Evolutionary conservation across 1,140 invertebrate species (phyloP).

Genomic region (Drepana arcuata): DNA sequence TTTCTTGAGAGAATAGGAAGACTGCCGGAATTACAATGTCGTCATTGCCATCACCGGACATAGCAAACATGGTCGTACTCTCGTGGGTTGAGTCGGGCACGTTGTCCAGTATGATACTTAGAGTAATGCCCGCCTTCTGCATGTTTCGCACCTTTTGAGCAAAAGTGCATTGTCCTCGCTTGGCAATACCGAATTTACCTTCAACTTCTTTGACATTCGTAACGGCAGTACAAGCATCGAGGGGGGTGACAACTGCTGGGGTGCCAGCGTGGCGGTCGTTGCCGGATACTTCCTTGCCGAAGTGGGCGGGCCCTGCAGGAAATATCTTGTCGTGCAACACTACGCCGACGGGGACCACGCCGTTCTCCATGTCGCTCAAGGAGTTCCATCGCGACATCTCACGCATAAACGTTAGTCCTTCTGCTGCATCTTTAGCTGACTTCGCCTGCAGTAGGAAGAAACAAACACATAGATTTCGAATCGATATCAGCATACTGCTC

Average conservation of each 20-base stretch:
- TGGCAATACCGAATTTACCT: constrained; percentile 87
- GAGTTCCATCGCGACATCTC: constrained; percentile 96
- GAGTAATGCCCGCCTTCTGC: constrained; percentile 87
- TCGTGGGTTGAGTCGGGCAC: constrained; percentile 79
- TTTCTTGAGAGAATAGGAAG: constrained; percentile 91
- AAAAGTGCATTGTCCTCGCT: constrained; percentile 95
- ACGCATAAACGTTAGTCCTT: constrained; percentile 96
- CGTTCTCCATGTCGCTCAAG: constrained; percentile 55
- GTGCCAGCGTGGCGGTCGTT: constrained; percentile 74
- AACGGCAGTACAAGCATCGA: constrained; percentile 77
- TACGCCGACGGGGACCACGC: constrained; percentile 42
- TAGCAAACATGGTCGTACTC: constrained; percentile 90
- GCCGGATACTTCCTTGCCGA: constrained; percentile 83
- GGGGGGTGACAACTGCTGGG: constrained; percentile 74
- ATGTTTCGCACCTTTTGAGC: constrained; percentile 92
- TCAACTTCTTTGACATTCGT: constrained; percentile 75
- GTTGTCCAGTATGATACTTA: constrained; percentile 93
- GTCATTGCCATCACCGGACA: constrained; percentile 93
- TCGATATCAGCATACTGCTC: no score
- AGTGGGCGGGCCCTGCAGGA: constrained; percentile 91
- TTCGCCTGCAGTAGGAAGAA: constrained; percentile 78
- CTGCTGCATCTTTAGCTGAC: constrained; percentile 87
- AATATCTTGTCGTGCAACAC: constrained; percentile 63
- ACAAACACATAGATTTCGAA: no score
- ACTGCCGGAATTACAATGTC: constrained; percentile 93